A percentile compares a stretch with the other conserved stretches of the same genome.
Conservation (phyloP, 2,113 vertebrate genomes). For the Macaca fascicularis region T2T-MFA8v1.1 NC_088377.1:152388001-152388500, state of each 20-base stretch:
- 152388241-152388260: not conserved
- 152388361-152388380: not conserved
- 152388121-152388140: slow-evolving; percentile 66
- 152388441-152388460: not conserved
- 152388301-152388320: not conserved
- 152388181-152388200: slow-evolving; percentile 45
- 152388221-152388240: not conserved
- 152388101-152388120: slow-evolving; percentile 65
- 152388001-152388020: slow-evolving; percentile 46
- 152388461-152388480: not conserved
- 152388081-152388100: slow-evolving; percentile 76
- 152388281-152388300: not conserved
- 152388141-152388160: slow-evolving; percentile 76
- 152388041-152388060: slow-evolving; percentile 46
- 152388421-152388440: not conserved
- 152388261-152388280: not conserved
- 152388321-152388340: not conserved
- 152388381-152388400: not conserved
- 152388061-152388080: slow-evolving; percentile 71
- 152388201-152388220: not conserved
- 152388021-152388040: slow-evolving; percentile 69
- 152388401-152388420: not conserved
- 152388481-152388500: not conserved
- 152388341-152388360: not conserved
- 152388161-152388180: slow-evolving; percentile 64